These are phyloP conservation scores for Galeopterus variegatus DNA, from an alignment of 2,113 vertebrate genomes.

Conservation along the genomic window DNA sequence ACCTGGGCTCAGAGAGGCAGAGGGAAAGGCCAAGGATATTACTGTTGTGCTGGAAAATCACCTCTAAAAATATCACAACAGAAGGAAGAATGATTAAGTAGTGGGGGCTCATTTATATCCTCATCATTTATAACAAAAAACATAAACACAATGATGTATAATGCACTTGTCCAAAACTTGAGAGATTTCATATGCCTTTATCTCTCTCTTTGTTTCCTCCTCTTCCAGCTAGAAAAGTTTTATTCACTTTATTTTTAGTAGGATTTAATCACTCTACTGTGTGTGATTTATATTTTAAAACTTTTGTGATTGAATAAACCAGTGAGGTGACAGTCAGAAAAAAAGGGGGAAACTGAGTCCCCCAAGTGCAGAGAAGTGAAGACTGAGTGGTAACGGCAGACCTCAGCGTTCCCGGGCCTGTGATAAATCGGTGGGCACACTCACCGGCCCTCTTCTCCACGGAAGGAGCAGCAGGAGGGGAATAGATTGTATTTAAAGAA, in stretches of 20 bases:
- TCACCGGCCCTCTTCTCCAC: accelerated
- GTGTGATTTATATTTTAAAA: background rate
- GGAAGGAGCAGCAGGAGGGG: accelerated
- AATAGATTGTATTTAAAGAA: accelerated
- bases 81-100: background rate
- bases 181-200: accelerated
- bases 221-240: background rate
- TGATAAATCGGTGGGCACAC: accelerated
- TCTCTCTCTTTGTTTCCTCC: too few species aligned
- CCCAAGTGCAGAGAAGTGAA: background rate
- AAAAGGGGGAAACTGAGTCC: background rate
- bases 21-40: accelerated
- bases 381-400: accelerated
- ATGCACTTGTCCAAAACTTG: accelerated
- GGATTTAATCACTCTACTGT: accelerated
- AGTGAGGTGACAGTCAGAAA: background rate
- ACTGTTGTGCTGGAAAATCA: too few species aligned
- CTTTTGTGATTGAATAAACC: background rate
- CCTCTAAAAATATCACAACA: accelerated
- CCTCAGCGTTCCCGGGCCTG: accelerated
- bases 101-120: too few species aligned
- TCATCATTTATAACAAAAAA: too few species aligned
- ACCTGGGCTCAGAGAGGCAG: background rate
- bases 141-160: accelerated
- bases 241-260: background rate